Base-by-base conservation (phyloP, 2,113 vertebrate species). In the Oceanodroma tethys region DNA sequence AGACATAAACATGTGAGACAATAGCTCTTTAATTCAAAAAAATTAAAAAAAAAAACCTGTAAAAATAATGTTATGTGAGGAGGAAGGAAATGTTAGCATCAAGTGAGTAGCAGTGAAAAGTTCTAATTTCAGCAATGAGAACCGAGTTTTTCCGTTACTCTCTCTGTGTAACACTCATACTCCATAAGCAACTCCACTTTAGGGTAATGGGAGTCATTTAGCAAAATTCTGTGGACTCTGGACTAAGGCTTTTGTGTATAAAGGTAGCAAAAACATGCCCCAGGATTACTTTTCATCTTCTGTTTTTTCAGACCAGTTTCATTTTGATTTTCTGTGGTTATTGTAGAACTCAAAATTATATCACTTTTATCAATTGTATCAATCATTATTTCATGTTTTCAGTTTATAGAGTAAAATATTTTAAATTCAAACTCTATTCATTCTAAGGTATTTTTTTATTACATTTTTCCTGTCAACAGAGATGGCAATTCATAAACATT, bases 31-130 rank as follows among this genome's bases (percentile, higher is more conserved):
- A 60, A 38, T 45, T 45, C 19, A 19, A 78, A 91, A 73, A 32
- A 55, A n/a, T 40, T 38, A 1, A 9, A 52, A n/a, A 50, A 1
- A 30, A 4, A 5, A 2, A 10, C 4, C 13, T 7, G 6, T 58
- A 65, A 86, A 14, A 71, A 80, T 58, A 75, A 58, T 43, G 7
- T 27, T 67, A 25, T 68, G 3, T 87, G 76, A 53, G 23, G 7
- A 55, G 25, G 19, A 76, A 84, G 11, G 9, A 43, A 63, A 66
- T 56, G 11, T 62, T 79, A 76, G 14, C 45, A 32, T 36, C 16
- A 87, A 72, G 48, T 52, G 53, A 67, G 23, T 52, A 81, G 59
- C 7, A 53, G 47, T 23, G 16, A 71, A 75, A 83, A 80, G 21
- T 75, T 94, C 38, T 38, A 53, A 36, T 45, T 47, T 68, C 38